Base-by-base conservation (phyloP, 2,113 vertebrate genomes). In the Greenwoodochromis staneri region DNA sequence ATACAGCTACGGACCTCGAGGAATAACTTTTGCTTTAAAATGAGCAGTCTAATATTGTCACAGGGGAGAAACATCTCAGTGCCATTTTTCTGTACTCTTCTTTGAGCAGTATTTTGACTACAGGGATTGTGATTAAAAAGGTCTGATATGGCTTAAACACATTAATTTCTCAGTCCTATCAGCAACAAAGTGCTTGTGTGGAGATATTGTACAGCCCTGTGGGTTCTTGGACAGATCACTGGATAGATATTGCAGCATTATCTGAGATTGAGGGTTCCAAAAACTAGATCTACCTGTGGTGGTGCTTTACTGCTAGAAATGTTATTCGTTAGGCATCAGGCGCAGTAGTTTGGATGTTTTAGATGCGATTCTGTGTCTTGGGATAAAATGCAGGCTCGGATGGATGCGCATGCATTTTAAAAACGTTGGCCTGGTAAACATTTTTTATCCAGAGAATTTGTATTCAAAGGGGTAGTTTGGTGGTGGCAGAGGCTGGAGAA, bases 401-500 rank as follows among this genome's bases (percentile, higher is more conserved):
- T 27, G 14, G 5, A 45, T 85, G 63, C 19, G 87, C 29, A 38
- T 82, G 53, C 78, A 85, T 90, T 91, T 88, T 53, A 66, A 91
- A 89, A 40, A 85, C 2, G 1, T 5, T 57, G 38, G 10, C 55
- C 27, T 6, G 8, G 63, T 83, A 80, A 87, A 55, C 71, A 85
- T 29, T 85, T 92, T 90, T 87, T 76, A 45, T 4, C 55, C 10
- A 31, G 19, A 57, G 13, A 13, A 89, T 94, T 89, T 90, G 63
- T 88, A 90, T 91, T 92, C 92, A 24, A 19, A 10, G 10, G 19
- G 40, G 54, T 19, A 42, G 59, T 7, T 24, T 92, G 47, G 88
- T 88, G 63, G 66, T 88, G 87, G 88, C 82, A 85, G 57, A 57
- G 87, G 8, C 82, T 81, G 61, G 66, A 61, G 82, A 93, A 80